These are phyloP conservation scores for Puffinus mauretanicus DNA, from an alignment of 2,113 vertebrate genomes.

Conservation along the genomic window DNA sequence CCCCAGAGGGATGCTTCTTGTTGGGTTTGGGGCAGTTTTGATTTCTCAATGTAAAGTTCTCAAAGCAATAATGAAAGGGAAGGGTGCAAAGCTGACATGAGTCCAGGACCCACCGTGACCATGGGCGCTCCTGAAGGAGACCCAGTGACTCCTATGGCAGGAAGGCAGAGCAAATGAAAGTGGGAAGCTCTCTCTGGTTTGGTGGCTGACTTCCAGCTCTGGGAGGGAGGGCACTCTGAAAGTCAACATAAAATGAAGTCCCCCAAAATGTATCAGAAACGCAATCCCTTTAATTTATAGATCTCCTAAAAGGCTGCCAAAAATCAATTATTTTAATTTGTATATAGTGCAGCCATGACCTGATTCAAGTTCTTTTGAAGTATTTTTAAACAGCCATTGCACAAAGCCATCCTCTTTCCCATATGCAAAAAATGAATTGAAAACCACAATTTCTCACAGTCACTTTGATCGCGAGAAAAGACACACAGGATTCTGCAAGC, in stretches of 20 bases:
- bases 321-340: constrained; percentile 73
- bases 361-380: constrained; percentile 67
- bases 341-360: constrained; percentile 47
- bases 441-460: constrained; percentile 39
- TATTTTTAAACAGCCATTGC: constrained; percentile 57
- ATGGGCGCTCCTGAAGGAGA: neutral
- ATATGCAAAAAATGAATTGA: constrained; percentile 1
- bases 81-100: neutral
- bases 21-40: constrained; percentile 14
- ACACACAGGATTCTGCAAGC: neutral
- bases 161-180: constrained; percentile 10
- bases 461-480: constrained; percentile 3
- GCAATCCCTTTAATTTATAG: constrained; percentile 63
- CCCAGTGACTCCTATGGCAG: neutral
- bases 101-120: neutral
- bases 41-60: neutral
- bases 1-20: neutral
- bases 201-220: constrained; percentile 44
- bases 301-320: constrained; percentile 62
- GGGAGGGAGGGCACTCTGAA: neutral
- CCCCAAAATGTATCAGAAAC: constrained; percentile 57
- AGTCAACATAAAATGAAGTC: constrained; percentile 33
- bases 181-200: neutral
- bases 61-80: constrained; percentile 1
- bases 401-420: constrained; percentile 50